Evolutionary conservation across 2,888 invertebrate genomes (phyloP), one percentile per base, ranked within the genome.

Genomic region (Galerucella nymphaeae): DNA sequence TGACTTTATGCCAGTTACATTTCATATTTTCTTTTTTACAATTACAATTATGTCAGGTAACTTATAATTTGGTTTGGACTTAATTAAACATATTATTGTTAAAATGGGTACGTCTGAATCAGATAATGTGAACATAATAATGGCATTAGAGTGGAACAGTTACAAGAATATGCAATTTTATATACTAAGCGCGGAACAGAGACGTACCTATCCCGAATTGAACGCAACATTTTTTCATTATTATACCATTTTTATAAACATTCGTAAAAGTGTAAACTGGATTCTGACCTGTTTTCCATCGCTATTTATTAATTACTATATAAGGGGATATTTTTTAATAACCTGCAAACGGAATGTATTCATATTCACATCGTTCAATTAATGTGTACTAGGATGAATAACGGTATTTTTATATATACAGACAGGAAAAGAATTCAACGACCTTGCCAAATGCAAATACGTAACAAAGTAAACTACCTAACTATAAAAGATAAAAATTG

Each of bases 111-210:
- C 66, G 73, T 73, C 73, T 73, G 73, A 73, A 73, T 73, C 73
- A 73, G 73, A 73, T 73, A 73, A 71, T 73, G 64, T 68, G 70
- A 73, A 73, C 73, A 73, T 73, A 73, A 73, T 70, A 66, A 73
- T 68, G 58, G 70, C 73, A 71, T 67, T 71, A 73, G 73, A 71
- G 70, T 73, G 73, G 73, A 73, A 73, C 73, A 67, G 70, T 73
- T 73, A 73, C 73, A 70, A 70, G 73, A 67, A 73, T 73, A 42
- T 61, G 67, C 73, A 73, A 71, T 70, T 73, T 70, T 53, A 70
- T 53, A 70, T 73, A 57, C 55, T 20, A 53, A n/a, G 11, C 20
- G n/a, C n/a, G n/a, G 23, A n/a, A 20, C 69, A 69, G 69, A 13
- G 23, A n/a, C 55, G 69, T 55, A 69, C 42, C 23, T n/a, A n/a